Conservation (phyloP, 2,888 invertebrate genomes). For the Crossocerus cetratus region DNA sequence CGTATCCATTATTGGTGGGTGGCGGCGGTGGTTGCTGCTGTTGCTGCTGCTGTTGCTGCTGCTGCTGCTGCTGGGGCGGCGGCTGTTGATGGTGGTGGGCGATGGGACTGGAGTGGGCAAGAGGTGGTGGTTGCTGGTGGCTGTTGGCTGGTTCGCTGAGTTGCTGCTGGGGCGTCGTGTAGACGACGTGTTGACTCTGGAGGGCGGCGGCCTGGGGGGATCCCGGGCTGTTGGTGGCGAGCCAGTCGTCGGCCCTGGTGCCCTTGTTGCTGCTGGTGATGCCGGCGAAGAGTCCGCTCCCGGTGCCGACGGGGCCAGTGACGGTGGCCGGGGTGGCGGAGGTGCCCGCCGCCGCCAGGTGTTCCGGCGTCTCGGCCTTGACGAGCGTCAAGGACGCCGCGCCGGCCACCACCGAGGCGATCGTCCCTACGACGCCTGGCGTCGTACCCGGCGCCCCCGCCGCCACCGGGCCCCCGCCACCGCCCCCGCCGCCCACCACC, state of each 20-base stretch:
- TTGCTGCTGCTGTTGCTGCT: constrained; percentile 56
- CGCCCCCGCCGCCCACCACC: constrained; percentile 22
- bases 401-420: constrained; percentile 50
- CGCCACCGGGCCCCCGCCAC: constrained; percentile 14
- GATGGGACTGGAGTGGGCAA: constrained; percentile 62
- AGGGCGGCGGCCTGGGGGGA: constrained; percentile 76
- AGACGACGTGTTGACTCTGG: constrained; percentile 81
- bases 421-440: constrained; percentile 39
- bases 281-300: constrained; percentile 74
- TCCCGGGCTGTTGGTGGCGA: constrained; percentile 81
- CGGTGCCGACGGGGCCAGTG: constrained; percentile 63
- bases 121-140: constrained; percentile 51
- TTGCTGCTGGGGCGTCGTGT: constrained; percentile 72
- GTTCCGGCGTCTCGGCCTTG: constrained; percentile 78
- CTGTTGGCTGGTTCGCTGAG: constrained; percentile 61
- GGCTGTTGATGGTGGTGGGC: constrained; percentile 60
- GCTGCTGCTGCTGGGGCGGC: constrained; percentile 55
- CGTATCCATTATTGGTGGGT: constrained; percentile 85
- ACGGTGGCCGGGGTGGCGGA: constrained; percentile 74
- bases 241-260: constrained; percentile 82
- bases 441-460: constrained; percentile 6
- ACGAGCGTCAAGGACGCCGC: constrained; percentile 62
- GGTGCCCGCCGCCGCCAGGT: constrained; percentile 70
- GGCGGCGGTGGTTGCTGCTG: constrained; percentile 53
- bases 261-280: constrained; percentile 78